A percentile compares a stretch with the other conserved stretches of the same genome.
phyloP scores from a whole-genome alignment of 2,888 invertebrate species.

The Cyclophora punctaria region DNA sequence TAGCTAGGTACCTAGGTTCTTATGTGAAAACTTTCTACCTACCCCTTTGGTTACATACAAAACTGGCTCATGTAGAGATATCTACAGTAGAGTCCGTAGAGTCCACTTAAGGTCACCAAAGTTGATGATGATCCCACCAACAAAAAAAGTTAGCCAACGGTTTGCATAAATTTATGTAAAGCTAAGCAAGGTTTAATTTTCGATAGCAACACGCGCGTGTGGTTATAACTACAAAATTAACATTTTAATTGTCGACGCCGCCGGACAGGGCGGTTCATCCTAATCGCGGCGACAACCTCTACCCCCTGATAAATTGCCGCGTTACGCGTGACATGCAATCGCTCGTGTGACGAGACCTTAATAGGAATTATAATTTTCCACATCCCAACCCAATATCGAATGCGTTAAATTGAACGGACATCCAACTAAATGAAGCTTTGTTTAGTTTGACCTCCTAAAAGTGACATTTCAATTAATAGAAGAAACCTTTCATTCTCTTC shows the following conservation, averaged over 20 bases:
- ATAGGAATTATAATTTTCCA: slow-evolving; percentile 62
- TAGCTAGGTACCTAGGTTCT: neutral
- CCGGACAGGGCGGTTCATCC: slow-evolving; percentile 19
- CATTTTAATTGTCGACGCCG: slow-evolving; percentile 57
- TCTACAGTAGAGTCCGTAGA: neutral
- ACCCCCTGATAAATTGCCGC: slow-evolving; percentile 47
- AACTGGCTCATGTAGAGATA: neutral
- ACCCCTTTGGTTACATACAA: neutral
- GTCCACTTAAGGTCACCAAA: neutral
- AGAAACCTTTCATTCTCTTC: no score
- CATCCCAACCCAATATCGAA: slow-evolving; percentile 31
- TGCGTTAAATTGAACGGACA: slow-evolving; percentile 41
- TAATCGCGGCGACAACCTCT: slow-evolving; percentile 21
- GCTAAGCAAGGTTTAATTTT: neutral
- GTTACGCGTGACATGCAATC: slow-evolving; percentile 48
- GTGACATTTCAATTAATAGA: slow-evolving; percentile 8
- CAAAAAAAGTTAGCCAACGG: neutral
- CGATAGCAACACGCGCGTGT: neutral
- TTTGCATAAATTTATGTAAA: neutral
- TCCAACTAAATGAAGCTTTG: slow-evolving; percentile 11
- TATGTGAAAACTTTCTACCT: neutral
- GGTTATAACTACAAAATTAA: slow-evolving; percentile 38
- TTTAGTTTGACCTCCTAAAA: slow-evolving; percentile 7
- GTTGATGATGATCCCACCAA: neutral
- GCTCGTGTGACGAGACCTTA: slow-evolving; percentile 53